Percentiles rank a stretch among this genome's conserved stretches.
These are phyloP conservation scores for Apodemia zela DNA, from an alignment of 2,888 invertebrate species.

Conservation along the genomic window DNA sequence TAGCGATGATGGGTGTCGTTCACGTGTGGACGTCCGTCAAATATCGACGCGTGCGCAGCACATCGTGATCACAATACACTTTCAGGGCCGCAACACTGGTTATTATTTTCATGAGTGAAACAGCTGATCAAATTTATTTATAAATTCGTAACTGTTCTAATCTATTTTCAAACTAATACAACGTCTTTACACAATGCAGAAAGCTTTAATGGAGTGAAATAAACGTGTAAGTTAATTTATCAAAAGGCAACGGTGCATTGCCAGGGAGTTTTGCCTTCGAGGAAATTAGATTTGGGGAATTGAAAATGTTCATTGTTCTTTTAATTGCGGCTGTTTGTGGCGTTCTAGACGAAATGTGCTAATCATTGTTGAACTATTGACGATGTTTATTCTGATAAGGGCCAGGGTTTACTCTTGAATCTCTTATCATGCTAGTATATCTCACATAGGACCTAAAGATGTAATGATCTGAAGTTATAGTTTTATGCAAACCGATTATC, in stretches of 20 bases:
- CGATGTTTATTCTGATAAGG: conserved; percentile 9
- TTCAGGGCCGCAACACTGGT: conserved; percentile 60
- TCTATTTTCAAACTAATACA: conserved; percentile 14
- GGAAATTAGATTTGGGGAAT: conserved; percentile 79
- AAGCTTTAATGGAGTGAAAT: conserved; percentile 18
- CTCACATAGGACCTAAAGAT: neutral
- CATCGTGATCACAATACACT: conserved; percentile 46
- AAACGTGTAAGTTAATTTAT: conserved; percentile 41
- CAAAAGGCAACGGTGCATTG: conserved; percentile 52
- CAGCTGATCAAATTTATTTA: conserved; percentile 43
- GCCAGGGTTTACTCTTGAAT: neutral
- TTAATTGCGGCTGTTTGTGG: conserved; percentile 76
- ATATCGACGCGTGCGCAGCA: conserved; percentile 71
- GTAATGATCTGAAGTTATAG: too few species aligned
- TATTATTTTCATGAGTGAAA: conserved; percentile 59
- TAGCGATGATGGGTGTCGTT: conserved; percentile 59
- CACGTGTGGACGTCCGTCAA: conserved; percentile 67
- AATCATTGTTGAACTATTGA: conserved; percentile 53
- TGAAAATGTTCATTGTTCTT: conserved; percentile 78
- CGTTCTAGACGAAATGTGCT: conserved; percentile 75
- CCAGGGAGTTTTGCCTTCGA: conserved; percentile 64
- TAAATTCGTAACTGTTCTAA: conserved; percentile 28
- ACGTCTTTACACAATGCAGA: conserved; percentile 10
- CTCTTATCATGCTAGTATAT: neutral
- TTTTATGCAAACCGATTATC: too few species aligned